A percentile compares a stretch with the other conserved stretches of the same genome.
These are phyloP conservation scores for Solenopsis fugax DNA, from an alignment of 1,140 invertebrate species.

Conservation along the genomic window DNA sequence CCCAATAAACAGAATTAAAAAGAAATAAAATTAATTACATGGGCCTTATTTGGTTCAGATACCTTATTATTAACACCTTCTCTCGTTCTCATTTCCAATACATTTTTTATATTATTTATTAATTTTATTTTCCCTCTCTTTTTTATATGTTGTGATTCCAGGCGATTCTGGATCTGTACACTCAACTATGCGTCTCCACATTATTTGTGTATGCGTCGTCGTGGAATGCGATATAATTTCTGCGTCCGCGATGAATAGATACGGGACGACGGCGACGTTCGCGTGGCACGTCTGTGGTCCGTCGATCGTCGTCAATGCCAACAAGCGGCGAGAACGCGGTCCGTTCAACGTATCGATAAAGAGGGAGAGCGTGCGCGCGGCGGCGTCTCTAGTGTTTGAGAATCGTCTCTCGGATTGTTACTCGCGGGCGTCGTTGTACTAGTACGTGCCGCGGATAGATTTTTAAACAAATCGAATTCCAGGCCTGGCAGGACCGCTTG, in stretches of 20 bases:
- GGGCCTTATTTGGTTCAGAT: too few relatives aligned
- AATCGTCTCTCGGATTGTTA: conserved; percentile 79
- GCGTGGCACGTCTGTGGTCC: conserved; percentile 43
- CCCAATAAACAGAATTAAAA: too few relatives aligned
- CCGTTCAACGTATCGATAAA: conserved; percentile 74
- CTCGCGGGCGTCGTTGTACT: conserved; percentile 72
- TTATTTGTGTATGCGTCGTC: conserved; percentile 50
- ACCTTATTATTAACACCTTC: too few relatives aligned
- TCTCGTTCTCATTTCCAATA: background rate
- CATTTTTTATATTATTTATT: background rate
- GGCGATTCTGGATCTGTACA: background rate
- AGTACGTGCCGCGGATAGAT: conserved; percentile 67
- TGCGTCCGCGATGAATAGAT: conserved; percentile 58
- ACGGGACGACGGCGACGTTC: conserved; percentile 20
- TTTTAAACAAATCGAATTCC: conserved; percentile 85
- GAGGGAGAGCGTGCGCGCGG: conserved; percentile 70
- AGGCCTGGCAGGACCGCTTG: conserved; percentile 74
- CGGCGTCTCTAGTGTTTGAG: conserved; percentile 54
- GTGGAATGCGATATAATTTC: conserved; percentile 57
- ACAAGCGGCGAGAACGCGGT: background rate
- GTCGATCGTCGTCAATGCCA: conserved; percentile 68
- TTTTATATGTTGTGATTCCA: background rate
- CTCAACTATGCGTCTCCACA: background rate
- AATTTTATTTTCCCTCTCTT: background rate
- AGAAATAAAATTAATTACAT: too few relatives aligned